These are phyloP conservation scores for Pogonus chalceus DNA, from an alignment of 1,140 invertebrate genomes.

Conservation along the genomic window DNA sequence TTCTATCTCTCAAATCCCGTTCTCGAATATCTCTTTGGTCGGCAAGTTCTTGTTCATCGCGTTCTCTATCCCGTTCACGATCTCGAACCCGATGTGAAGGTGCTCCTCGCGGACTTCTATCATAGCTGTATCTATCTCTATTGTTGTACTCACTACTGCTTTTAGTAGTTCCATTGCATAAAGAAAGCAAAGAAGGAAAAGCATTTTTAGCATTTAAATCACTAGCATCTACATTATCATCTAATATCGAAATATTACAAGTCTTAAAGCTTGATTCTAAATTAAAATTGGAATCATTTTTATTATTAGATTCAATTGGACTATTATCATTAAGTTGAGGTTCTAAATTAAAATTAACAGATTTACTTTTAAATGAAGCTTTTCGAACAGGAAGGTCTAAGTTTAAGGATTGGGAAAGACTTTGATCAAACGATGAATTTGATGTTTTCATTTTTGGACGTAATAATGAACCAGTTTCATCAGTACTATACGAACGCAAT, in stretches of 20 bases:
- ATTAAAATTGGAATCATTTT: no score
- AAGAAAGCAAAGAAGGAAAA: neutral
- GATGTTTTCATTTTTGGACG: no score
- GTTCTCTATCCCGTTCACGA: slow-evolving; percentile 10
- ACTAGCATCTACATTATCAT: no score
- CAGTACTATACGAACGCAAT: neutral
- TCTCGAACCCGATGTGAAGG: neutral
- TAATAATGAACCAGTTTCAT: neutral
- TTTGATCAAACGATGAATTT: no score
- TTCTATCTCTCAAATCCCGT: slow-evolving; percentile 31
- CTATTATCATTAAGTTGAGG: neutral
- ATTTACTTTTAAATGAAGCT: neutral
- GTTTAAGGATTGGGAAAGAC: neutral
- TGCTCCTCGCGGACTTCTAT: neutral
- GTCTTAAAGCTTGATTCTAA: no score
- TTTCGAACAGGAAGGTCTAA: neutral
- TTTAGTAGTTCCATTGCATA: neutral
- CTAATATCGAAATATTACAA: no score
- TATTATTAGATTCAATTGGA: no score
- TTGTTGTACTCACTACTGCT: slow-evolving; percentile 1
- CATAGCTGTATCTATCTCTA: neutral
- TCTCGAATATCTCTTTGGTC: slow-evolving; percentile 33
- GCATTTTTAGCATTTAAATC: neutral
- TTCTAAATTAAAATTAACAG: neutral
- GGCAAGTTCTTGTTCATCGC: slow-evolving; percentile 12